Evolutionary conservation across 2,797 vertebrate genomes (phyloP).

Genomic region (Lepilemur septentrionalis): DNA sequence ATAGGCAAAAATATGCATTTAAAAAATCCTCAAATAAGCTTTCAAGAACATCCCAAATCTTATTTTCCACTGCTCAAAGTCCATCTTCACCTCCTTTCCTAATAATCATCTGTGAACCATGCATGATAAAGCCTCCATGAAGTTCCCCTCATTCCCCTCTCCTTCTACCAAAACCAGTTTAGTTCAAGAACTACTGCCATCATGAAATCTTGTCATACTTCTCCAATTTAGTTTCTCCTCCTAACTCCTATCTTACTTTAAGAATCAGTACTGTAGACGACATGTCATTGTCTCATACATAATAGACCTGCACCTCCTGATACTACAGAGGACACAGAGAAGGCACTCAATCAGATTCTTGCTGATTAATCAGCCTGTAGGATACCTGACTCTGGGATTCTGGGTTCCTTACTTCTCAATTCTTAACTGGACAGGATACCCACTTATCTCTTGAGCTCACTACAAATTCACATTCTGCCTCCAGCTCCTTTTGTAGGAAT

Average conservation of each 20-base stretch:
- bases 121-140: neutral
- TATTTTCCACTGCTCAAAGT: neutral
- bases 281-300: neutral
- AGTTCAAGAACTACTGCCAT: neutral
- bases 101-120: neutral
- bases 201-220: neutral
- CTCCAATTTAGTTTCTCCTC: neutral
- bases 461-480: neutral
- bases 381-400: neutral
- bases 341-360: neutral
- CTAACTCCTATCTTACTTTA: neutral
- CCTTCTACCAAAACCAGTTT: neutral
- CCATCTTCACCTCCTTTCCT: neutral
- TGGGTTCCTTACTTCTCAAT: neutral
- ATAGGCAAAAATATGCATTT: neutral
- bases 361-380: neutral
- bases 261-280: neutral
- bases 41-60: neutral
- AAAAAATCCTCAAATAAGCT: neutral
- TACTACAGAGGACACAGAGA: neutral
- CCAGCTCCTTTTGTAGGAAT: neutral
- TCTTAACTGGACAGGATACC: neutral
- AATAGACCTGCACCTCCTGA: neutral
- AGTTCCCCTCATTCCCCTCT: rapidly evolving
- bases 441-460: neutral